A percentile compares a stretch with the other conserved stretches of the same genome.
Evolutionary conservation across 2,113 vertebrate species (phyloP).

Genomic region (Verasper variegatus): DNA sequence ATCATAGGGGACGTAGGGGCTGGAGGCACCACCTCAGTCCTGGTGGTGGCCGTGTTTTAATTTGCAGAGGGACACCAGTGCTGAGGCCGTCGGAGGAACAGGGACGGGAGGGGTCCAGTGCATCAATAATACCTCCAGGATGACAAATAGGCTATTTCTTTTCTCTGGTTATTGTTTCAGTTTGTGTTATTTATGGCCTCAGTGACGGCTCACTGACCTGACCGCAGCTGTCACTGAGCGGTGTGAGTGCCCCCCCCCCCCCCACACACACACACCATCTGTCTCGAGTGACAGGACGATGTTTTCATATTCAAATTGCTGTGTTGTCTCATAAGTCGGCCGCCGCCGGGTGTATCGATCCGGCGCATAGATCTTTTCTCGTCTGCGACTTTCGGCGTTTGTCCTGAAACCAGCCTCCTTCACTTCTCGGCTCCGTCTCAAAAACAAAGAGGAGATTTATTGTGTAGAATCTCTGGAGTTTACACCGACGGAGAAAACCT

Average conservation of each 20-base stretch:
- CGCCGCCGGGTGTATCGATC: constrained; percentile 53
- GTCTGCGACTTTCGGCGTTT: constrained; percentile 14
- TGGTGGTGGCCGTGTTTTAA: too few species aligned
- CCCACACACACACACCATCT: neutral
- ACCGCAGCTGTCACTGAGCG: constrained; percentile 35
- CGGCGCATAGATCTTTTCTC: constrained; percentile 56
- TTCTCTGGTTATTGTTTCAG: constrained; percentile 58
- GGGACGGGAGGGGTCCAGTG: neutral
- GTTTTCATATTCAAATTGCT: constrained; percentile 55
- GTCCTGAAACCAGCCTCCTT: neutral
- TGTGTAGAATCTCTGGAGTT: neutral
- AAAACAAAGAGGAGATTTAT: neutral
- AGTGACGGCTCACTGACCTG: constrained; percentile 14
- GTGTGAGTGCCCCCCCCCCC: neutral
- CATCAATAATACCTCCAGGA: constrained; percentile 45
- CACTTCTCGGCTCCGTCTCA: neutral
- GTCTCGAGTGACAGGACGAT: constrained; percentile 20
- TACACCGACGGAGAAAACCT: neutral
- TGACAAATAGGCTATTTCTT: constrained; percentile 53
- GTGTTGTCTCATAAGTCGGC: constrained; percentile 49
- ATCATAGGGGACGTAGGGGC: neutral
- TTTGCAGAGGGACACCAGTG: neutral
- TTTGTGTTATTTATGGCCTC: constrained; percentile 57
- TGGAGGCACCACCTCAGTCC: neutral
- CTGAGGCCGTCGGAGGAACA: neutral